A percentile compares a stretch with the other conserved stretches of the same genome.
Evolutionary conservation across 2,888 invertebrate genomes (phyloP).

Genomic region (Disparrhopalites patrizii): DNA sequence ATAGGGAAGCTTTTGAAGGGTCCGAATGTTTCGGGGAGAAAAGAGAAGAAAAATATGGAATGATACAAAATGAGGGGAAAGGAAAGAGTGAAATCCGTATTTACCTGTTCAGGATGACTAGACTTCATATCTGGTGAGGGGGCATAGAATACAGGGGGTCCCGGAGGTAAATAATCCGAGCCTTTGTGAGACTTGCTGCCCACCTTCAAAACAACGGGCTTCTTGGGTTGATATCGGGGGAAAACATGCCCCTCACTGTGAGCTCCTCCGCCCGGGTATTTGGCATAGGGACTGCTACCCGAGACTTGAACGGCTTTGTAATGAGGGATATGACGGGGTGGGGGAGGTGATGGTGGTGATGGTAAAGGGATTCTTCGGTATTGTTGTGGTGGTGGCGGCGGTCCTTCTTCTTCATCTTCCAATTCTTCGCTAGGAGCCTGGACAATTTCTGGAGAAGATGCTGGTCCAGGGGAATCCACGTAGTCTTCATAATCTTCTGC

Average conservation of each 20-base stretch:
- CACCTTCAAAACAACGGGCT: constrained; percentile 42
- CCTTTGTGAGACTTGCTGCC: constrained; percentile 31
- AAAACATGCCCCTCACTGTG: background rate
- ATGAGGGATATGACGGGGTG: background rate
- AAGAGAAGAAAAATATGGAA: no score
- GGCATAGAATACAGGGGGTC: constrained; percentile 45
- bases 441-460: no score
- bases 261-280: background rate
- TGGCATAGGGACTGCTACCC: constrained; percentile 2
- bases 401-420: background rate
- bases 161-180: constrained; percentile 35
- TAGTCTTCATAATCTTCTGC: constrained; percentile 16
- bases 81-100: no score
- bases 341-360: background rate
- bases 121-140: constrained; percentile 42
- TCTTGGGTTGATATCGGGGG: constrained; percentile 19
- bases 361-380: background rate
- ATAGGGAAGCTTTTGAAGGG: background rate
- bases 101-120: constrained; percentile 26
- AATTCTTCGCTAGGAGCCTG: background rate
- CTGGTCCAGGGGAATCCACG: background rate
- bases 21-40: background rate
- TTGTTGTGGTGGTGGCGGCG: background rate
- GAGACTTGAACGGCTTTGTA: constrained; percentile 3
- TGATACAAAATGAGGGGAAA: no score